Evolutionary conservation across 2,888 invertebrate genomes (phyloP), one percentile per base, ranked within the genome.

Genomic region (Papilio gigon): DNA sequence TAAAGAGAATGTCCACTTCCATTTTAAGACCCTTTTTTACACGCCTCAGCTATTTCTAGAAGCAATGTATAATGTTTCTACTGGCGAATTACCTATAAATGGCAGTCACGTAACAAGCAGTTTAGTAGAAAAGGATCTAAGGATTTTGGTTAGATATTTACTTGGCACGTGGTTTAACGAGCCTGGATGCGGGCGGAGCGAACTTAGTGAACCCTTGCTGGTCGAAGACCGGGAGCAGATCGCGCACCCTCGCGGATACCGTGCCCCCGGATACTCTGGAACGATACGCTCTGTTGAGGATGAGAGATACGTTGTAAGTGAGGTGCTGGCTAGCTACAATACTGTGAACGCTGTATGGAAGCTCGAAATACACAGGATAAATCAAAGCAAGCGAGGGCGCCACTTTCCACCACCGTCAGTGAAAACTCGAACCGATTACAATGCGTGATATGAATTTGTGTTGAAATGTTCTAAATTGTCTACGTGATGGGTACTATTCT

Each of bases 161-260:
- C 80, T 90, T 90, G 73, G 86, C 82, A 69, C 90, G 81, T 53
- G 95, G 95, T 81, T 95, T 95, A 79, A 95, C 94, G 76, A 95
- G 94, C 79, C 96, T 94, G 76, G 95, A 96, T 42, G 96, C 94
- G 69, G 97, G 97, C 63, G 97, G 95, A 33, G 96, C 96, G 80
- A 96, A 94, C 90, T 96, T 95, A 79, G 95, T 93, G 88, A 97
- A 97, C n/a, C 96, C 96, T 74, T 96, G 94, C 78, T 96, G 95
- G 87, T 97, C 97, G 85, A 97, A 97, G 63, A 97, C 97, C 35
- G 97, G 97, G 75, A 96, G 93, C 69, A 95, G 86, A 78, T 96
- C 95, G 70, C 95, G 93, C 63, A 95, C 95, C 77, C 95, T 93
- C 75, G 95, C 94, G 30, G 95, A 93, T 67, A 95, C 88, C 56